Percentiles rank a stretch among this genome's conserved stretches.
phyloP scores from a whole-genome alignment of 2,113 vertebrate genomes.

The Damaliscus lunatus region DNA sequence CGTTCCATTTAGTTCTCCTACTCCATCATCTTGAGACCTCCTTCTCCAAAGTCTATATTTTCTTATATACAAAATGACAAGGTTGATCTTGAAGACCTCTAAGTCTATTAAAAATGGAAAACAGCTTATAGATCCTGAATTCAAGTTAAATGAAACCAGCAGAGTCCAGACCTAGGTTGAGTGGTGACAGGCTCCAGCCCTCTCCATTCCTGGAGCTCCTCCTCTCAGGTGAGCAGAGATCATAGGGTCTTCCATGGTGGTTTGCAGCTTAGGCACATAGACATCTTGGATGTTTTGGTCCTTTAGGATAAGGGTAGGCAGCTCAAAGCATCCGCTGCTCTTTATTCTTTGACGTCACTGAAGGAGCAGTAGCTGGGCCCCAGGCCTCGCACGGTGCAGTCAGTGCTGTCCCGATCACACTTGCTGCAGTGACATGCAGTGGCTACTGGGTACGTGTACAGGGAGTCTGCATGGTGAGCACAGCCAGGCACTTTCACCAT shows the following conservation, averaged over 20 bases:
- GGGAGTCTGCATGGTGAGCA: slow-evolving; percentile 75
- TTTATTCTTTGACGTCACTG: slow-evolving; percentile 73
- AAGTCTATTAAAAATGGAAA: background rate
- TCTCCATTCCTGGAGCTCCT: background rate
- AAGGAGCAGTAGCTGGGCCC: slow-evolving; percentile 84
- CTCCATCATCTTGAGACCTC: background rate
- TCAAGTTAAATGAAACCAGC: background rate
- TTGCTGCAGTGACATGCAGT: slow-evolving; percentile 85
- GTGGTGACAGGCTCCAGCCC: background rate
- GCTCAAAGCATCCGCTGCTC: background rate
- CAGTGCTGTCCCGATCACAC: slow-evolving; percentile 83
- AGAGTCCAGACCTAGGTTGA: background rate
- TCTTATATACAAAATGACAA: background rate
- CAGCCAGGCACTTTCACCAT: slow-evolving; percentile 87
- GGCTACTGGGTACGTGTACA: slow-evolving; percentile 88
- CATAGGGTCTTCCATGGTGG: background rate
- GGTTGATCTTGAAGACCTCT: background rate
- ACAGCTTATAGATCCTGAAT: background rate
- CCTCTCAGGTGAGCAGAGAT: background rate
- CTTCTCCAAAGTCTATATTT: background rate
- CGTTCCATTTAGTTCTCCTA: background rate
- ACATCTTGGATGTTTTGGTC: background rate
- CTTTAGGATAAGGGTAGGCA: background rate
- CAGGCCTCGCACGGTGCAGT: slow-evolving; percentile 83
- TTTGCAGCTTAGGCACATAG: background rate